Evolutionary conservation across 2,797 vertebrate species (phyloP).

Genomic region (Oryzias sinensis): DNA sequence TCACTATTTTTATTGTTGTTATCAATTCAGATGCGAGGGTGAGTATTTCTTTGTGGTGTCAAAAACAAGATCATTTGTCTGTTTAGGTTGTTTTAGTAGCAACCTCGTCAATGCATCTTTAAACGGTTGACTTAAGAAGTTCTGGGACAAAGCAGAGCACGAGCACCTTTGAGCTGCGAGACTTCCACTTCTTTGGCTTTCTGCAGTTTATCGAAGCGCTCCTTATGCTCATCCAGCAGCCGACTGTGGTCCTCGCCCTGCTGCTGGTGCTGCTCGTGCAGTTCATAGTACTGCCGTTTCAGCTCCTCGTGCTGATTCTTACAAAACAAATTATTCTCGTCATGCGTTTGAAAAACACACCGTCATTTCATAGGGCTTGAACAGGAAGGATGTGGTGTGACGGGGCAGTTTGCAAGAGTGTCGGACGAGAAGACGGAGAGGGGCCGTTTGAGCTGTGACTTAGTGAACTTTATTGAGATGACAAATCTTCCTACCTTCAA

Average conservation of each 20-base stretch:
- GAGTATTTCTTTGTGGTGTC: too few species aligned
- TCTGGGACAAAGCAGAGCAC: neutral
- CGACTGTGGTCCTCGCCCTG: constrained; percentile 87
- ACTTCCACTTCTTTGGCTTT: constrained; percentile 87
- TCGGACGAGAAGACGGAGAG: neutral
- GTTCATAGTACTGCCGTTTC: constrained; percentile 89
- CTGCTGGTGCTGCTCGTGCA: constrained; percentile 88
- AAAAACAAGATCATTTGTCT: too few species aligned
- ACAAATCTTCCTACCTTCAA: constrained; percentile 79
- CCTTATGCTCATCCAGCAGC: constrained; percentile 85
- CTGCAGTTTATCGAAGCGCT: constrained; percentile 84
- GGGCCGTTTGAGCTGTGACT: neutral
- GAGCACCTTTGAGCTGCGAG: constrained; percentile 89
- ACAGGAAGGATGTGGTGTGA: constrained; percentile 14
- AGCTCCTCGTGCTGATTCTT: constrained; percentile 96
- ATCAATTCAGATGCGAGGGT: too few species aligned
- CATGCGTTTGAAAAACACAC: neutral
- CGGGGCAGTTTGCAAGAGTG: neutral
- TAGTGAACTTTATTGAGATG: neutral
- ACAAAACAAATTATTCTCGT: constrained; percentile 6
- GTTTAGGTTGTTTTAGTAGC: too few species aligned
- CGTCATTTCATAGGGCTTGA: neutral
- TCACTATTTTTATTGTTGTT: too few species aligned
- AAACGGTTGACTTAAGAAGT: too few species aligned
- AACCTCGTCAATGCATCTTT: too few species aligned